Conservation (phyloP, 2,888 invertebrate genomes). For the Lasioglossum marginatum region DNA sequence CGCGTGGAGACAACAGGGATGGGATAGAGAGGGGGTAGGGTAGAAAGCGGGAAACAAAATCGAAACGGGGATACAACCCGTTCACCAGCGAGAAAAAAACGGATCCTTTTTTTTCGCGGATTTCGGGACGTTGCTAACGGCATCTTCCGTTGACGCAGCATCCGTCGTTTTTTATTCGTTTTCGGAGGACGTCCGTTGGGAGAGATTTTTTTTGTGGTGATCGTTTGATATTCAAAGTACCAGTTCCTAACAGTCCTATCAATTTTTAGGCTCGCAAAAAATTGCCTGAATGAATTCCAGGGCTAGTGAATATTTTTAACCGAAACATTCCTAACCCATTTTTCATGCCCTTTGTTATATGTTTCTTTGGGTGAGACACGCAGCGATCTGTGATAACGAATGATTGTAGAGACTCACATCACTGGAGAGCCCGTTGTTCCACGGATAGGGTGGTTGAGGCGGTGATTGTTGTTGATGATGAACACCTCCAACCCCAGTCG, state of each 20-base stretch:
- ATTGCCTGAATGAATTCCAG: background rate
- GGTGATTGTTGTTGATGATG: slow-evolving; percentile 85
- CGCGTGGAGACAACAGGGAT: slow-evolving; percentile 40
- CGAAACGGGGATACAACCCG: slow-evolving; percentile 73
- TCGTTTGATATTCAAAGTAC: background rate
- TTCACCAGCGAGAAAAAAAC: slow-evolving; percentile 56
- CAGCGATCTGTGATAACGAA: background rate
- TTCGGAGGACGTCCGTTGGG: slow-evolving; percentile 35
- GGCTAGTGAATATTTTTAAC: background rate
- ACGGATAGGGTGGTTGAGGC: slow-evolving; percentile 82
- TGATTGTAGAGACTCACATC: slow-evolving; percentile 77
- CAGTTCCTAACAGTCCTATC: background rate
- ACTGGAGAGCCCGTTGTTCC: slow-evolving; percentile 83
- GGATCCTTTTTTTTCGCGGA: slow-evolving; percentile 54
- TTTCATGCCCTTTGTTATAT: background rate
- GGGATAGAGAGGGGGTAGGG: slow-evolving; percentile 15
- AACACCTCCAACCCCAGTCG: slow-evolving; percentile 86
- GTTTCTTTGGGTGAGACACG: background rate
- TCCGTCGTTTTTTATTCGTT: slow-evolving; percentile 33
- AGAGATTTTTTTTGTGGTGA: slow-evolving; percentile 30
- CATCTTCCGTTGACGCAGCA: slow-evolving; percentile 74
- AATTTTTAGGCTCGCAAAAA: too few relatives aligned
- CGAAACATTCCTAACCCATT: background rate
- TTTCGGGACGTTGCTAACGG: slow-evolving; percentile 61
- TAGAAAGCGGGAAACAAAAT: slow-evolving; percentile 70